Evolutionary conservation across 2,113 vertebrate species (phyloP).

Genomic region (Pomatorhinus ruficollis): DNA sequence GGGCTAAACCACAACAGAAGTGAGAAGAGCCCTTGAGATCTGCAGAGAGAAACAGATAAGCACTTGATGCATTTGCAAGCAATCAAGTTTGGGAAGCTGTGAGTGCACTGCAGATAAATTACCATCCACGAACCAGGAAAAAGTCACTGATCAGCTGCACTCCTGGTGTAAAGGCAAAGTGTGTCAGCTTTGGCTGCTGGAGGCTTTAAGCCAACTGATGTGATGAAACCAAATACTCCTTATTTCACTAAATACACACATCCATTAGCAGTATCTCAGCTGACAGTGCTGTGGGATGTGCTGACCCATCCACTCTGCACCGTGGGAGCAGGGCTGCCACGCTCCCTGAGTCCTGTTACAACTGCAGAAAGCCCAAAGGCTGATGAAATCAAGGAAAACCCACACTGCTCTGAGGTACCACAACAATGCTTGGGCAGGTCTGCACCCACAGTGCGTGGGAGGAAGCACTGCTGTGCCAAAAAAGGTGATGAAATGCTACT

Average conservation of each 20-base stretch:
- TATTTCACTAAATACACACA: not conserved
- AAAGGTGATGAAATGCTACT: not conserved
- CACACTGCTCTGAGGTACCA: not conserved
- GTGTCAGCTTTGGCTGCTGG: not conserved
- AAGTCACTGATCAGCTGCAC: not conserved
- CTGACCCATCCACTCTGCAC: not conserved
- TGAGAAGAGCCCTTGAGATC: not conserved
- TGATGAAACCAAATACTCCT: not conserved
- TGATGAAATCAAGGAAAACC: not conserved
- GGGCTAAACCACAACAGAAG: not conserved
- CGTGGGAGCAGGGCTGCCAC: accelerated
- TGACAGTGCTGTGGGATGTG: not conserved
- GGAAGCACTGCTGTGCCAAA: not conserved
- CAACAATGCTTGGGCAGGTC: not conserved
- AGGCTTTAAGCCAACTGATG: not conserved
- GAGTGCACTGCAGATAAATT: not conserved
- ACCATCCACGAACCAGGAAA: not conserved
- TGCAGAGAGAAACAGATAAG: not conserved
- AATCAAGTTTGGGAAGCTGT: not conserved
- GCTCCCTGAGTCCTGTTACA: not conserved
- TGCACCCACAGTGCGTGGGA: not conserved
- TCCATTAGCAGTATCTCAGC: not conserved
- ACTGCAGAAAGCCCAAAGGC: not conserved
- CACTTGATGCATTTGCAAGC: not conserved
- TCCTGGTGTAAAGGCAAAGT: not conserved